Conservation (phyloP, 2,797 vertebrate genomes). For the Siniperca undulata region DNA sequence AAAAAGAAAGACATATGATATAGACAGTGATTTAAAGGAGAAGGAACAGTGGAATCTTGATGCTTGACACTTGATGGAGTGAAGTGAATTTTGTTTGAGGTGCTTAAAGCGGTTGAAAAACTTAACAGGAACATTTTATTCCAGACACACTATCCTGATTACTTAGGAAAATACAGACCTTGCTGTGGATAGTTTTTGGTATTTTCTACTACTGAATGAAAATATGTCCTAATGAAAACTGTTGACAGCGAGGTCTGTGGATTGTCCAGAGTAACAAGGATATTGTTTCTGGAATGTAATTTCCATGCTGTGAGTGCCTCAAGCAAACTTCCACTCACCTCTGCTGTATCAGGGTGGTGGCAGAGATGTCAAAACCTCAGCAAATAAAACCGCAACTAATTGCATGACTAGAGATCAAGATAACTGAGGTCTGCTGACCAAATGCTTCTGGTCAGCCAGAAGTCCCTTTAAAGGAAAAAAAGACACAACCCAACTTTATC, state of each 20-base stretch:
- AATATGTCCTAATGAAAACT: neutral
- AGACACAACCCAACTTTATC: neutral
- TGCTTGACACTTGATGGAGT: neutral
- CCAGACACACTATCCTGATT: neutral
- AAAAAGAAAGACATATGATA: neutral
- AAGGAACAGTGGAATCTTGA: neutral
- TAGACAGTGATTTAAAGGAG: neutral
- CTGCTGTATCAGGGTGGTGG: neutral
- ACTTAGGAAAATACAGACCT: neutral
- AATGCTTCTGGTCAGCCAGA: no score
- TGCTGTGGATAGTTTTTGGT: neutral
- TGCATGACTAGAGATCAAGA: neutral
- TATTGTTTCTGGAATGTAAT: neutral
- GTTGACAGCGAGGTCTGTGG: neutral
- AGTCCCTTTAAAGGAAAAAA: neutral
- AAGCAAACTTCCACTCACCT: neutral
- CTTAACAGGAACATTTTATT: neutral
- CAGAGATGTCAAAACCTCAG: neutral
- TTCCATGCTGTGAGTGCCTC: conserved; percentile 2
- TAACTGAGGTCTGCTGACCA: no score
- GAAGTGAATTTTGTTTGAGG: neutral
- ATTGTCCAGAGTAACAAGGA: neutral
- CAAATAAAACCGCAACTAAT: conserved; percentile 6
- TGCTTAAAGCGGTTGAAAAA: neutral
- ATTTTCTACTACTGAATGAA: neutral